These are phyloP conservation scores for Benitochromis conjunctus DNA, from an alignment of 2,113 vertebrate genomes.

Conservation along the genomic window DNA sequence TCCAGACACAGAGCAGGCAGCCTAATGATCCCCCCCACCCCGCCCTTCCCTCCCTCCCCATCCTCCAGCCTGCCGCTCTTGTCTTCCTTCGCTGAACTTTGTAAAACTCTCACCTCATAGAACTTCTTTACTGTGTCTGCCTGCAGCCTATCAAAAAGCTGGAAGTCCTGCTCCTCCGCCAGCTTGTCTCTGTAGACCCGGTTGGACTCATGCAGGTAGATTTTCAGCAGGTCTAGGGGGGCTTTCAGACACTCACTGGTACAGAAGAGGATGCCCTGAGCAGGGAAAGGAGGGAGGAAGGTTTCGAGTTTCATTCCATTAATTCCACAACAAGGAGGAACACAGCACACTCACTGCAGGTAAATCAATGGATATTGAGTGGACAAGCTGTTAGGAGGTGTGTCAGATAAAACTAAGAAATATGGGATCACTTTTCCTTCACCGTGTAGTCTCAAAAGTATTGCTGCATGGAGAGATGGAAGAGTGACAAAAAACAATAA, in stretches of 20 bases:
- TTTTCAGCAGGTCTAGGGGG: slow-evolving; percentile 79
- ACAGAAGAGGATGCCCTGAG: slow-evolving; percentile 87
- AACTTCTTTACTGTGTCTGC: slow-evolving; percentile 80
- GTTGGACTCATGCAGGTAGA: slow-evolving; percentile 87
- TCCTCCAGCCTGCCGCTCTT: neutral
- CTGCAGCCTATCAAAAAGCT: slow-evolving; percentile 86
- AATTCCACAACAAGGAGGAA: slow-evolving; percentile 3
- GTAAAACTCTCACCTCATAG: slow-evolving; percentile 77
- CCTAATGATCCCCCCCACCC: slow-evolving; percentile 37
- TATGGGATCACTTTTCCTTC: slow-evolving; percentile 11
- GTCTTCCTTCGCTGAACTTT: slow-evolving; percentile 34
- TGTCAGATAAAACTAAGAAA: slow-evolving; percentile 15
- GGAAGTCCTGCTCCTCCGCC: slow-evolving; percentile 80
- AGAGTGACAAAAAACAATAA: neutral
- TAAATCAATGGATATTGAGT: slow-evolving; percentile 27
- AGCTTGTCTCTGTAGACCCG: slow-evolving; percentile 90
- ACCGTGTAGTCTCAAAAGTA: neutral
- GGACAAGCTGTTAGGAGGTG: slow-evolving; percentile 23
- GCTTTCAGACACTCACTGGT: slow-evolving; percentile 78
- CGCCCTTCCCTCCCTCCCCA: neutral
- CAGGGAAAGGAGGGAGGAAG: neutral
- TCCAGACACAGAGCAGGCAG: slow-evolving; percentile 41
- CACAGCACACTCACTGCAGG: neutral
- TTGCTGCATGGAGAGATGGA: neutral
- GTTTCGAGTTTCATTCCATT: slow-evolving; percentile 16